A percentile compares a stretch with the other conserved stretches of the same genome.
These are phyloP conservation scores for Drosophila sulfurigaster DNA, from an alignment of 1,140 invertebrate species.

Conservation along the genomic window DNA sequence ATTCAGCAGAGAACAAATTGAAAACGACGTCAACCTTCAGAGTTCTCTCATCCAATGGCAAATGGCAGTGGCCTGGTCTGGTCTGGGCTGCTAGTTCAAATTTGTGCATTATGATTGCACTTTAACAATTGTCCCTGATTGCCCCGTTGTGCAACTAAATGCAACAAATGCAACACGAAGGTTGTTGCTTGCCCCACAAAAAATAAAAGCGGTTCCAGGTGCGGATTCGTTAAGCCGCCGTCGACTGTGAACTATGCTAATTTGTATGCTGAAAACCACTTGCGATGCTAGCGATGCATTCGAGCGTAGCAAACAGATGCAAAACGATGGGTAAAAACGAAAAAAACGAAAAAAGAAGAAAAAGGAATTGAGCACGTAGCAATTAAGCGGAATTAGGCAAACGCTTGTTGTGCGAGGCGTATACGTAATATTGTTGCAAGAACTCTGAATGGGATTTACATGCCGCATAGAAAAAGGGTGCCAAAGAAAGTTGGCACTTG, in stretches of 20 bases:
- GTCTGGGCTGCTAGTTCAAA: conserved; percentile 18
- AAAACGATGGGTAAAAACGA: background rate
- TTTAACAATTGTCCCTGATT: conserved; percentile 55
- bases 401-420: conserved; percentile 25
- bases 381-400: conserved; percentile 47
- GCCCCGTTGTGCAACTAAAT: conserved; percentile 43
- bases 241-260: conserved; percentile 51
- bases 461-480: background rate
- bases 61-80: conserved; percentile 17
- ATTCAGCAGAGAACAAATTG: conserved; percentile 28
- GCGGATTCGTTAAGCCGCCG: conserved; percentile 48
- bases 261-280: conserved; percentile 41
- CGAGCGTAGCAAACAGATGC: conserved; percentile 35
- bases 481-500: conserved; percentile 30
- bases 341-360: background rate
- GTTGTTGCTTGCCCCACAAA: conserved; percentile 14
- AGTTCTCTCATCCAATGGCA: conserved; percentile 16
- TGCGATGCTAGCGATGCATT: conserved; percentile 29
- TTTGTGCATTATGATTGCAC: conserved; percentile 56
- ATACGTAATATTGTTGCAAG: conserved; percentile 51
- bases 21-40: conserved; percentile 46
- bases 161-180: conserved; percentile 38
- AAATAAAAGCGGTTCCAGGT: conserved; percentile 23
- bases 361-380: conserved; percentile 41
- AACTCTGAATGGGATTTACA: background rate